Evolutionary conservation across 2,113 vertebrate species (phyloP), one percentile per base, ranked within the genome.

Genomic region (Athene noctua): DNA sequence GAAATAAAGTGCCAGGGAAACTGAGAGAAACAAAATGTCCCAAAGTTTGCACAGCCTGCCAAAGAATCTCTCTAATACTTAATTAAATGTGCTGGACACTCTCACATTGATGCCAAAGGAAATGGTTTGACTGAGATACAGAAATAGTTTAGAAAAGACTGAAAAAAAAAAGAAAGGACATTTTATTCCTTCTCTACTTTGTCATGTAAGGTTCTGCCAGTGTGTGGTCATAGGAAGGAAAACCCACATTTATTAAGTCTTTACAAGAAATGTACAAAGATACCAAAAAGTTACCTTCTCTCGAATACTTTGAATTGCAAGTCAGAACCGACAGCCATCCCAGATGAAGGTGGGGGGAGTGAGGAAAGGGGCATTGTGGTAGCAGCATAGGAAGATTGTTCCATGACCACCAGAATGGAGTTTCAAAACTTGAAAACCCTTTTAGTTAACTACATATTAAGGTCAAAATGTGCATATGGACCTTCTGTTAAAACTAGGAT

Each of bases 161-260:
- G 49, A 54, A n/a, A 44, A 71, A 49, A 38, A 38, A 80, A 34
- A 59, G 6, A 42, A 55, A 49, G 47, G 36, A 47, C 6, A 15
- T 63, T 80, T 84, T 63, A 63, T 58, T 80, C 38, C 22, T 65
- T 22, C 38, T 65, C 55, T 57, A 47, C 36, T 70, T 63, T 65
- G 51, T 63, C n/a, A 66, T 34, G 21, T 77, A 74, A 51, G 15
- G 34, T 47, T 82, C 32, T 87, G 59, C 12, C 67, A 57, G 15
- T 3, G 11, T 40, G 18, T 0, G 1, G 9, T 59, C 11, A 26
- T 0, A 10, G 13, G 25, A 57, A 62, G 7, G 18, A 40, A 46
- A 47, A 32, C 15, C 0, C 6, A 36, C 5, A 10, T 68, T 68
- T 65, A 63, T 46, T 74, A 61, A 51, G 55, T 83, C 12, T 79